Conservation (phyloP, 1,140 invertebrate species). For the Eulimnadia texana region DNA sequence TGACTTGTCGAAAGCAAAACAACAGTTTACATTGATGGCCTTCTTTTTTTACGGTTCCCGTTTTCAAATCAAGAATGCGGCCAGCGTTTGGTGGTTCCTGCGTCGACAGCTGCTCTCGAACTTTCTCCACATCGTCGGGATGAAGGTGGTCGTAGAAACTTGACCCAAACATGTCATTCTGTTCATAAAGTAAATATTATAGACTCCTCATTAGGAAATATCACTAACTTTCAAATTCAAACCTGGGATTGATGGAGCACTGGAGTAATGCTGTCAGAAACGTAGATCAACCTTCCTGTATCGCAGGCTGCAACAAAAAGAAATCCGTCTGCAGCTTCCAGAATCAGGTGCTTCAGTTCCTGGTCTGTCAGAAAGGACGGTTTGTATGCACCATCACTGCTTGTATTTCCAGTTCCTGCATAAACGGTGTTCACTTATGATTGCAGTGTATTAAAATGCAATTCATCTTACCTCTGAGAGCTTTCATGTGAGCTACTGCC, state of each 20-base stretch:
- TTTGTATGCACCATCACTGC: slow-evolving; percentile 86
- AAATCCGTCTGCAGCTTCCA: slow-evolving; percentile 98
- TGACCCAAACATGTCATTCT: slow-evolving; percentile 93
- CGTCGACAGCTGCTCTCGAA: slow-evolving; percentile 91
- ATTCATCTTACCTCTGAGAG: slow-evolving; percentile 59
- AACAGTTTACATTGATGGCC: slow-evolving; percentile 74
- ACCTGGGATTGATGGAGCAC: slow-evolving; percentile 90
- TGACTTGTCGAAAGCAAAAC: not conserved
- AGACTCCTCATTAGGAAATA: not conserved
- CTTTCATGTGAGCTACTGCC: slow-evolving; percentile 99
- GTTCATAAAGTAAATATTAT: slow-evolving; percentile 25
- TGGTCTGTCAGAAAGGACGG: slow-evolving; percentile 98
- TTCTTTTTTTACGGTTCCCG: slow-evolving; percentile 97
- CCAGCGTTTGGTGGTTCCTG: slow-evolving; percentile 92
- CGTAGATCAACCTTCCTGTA: slow-evolving; percentile 90
- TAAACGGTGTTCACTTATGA: not conserved
- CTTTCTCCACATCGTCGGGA: slow-evolving; percentile 95
- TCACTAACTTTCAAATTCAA: slow-evolving; percentile 14
- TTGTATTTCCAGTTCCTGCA: slow-evolving; percentile 84
- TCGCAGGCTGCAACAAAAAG: slow-evolving; percentile 98
- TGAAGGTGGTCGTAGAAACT: slow-evolving; percentile 92
- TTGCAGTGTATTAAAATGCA: not conserved
- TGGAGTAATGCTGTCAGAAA: slow-evolving; percentile 93
- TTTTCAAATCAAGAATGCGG: slow-evolving; percentile 91
- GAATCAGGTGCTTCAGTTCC: slow-evolving; percentile 94